These are phyloP conservation scores for Danaus melanippus DNA, from an alignment of 1,140 invertebrate genomes.

Conservation along the genomic window DNA sequence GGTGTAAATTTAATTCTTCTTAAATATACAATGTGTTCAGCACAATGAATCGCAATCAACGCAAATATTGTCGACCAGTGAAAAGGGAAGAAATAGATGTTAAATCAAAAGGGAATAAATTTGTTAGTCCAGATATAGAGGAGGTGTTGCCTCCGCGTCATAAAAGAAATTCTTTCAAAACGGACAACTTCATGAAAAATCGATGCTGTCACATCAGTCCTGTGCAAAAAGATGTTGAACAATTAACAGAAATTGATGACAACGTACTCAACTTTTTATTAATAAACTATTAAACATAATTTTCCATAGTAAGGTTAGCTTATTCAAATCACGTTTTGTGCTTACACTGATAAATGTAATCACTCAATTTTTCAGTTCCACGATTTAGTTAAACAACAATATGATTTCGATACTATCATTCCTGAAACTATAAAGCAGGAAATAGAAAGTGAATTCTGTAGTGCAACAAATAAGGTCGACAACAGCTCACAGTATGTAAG, in stretches of 20 bases:
- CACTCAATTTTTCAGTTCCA: conserved; percentile 27
- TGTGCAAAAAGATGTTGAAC: conserved; percentile 26
- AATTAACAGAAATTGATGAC: conserved; percentile 22
- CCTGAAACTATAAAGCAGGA: conserved; percentile 27
- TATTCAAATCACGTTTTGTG: no score
- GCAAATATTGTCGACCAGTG: conserved; percentile 14
- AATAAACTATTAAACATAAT: no score
- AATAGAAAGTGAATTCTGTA: conserved; percentile 26
- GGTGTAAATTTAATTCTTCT: conserved; percentile 3
- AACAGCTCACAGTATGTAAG: conserved; percentile 27
- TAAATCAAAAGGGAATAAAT: conserved; percentile 3
- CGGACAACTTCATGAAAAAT: conserved; percentile 25
- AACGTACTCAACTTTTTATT: conserved; percentile 3
- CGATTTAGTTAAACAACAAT: conserved; percentile 28
- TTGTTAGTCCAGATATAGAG: conserved; percentile 18
- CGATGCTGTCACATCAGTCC: conserved; percentile 35
- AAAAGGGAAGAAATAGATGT: conserved; percentile 12
- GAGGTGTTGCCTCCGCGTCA: conserved; percentile 24
- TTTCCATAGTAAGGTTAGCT: no score
- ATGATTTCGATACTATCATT: conserved; percentile 27
- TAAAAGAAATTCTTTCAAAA: conserved; percentile 17
- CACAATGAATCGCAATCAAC: conserved; percentile 25
- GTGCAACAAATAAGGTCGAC: conserved; percentile 26
- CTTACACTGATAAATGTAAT: background rate
- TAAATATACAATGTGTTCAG: background rate